Evolutionary conservation across 2,113 vertebrate genomes (phyloP).

Genomic region (Mormoops blainvillei): DNA sequence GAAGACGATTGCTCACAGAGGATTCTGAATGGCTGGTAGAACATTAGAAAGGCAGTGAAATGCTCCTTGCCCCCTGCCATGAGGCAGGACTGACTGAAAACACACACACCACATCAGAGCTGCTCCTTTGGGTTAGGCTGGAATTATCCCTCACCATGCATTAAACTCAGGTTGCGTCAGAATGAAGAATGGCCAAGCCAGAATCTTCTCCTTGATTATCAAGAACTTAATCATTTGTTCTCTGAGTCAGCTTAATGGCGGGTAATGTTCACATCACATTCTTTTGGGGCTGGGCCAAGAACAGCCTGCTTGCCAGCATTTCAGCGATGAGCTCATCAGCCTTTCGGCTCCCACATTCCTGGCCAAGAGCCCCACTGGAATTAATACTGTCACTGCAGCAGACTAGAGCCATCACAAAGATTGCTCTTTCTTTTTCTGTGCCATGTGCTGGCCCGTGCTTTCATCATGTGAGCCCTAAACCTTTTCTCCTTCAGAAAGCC

Average conservation of each 20-base stretch:
- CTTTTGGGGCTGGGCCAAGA: conserved; percentile 56
- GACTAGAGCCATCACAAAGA: background rate
- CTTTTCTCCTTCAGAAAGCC: background rate
- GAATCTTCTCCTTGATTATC: conserved; percentile 54
- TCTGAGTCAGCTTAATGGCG: conserved; percentile 71
- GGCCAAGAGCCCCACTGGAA: conserved; percentile 5
- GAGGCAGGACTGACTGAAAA: background rate
- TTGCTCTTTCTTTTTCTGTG: background rate
- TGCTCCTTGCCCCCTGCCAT: background rate
- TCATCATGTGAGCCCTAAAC: background rate
- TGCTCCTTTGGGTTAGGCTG: background rate
- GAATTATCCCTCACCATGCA: background rate
- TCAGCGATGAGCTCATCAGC: conserved; percentile 61
- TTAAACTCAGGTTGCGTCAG: conserved; percentile 43
- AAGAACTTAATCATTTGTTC: conserved; percentile 71
- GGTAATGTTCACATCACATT: conserved; percentile 56
- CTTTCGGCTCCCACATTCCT: conserved; percentile 5
- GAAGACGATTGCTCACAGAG: conserved; percentile 4
- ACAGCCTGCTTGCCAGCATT: conserved; percentile 35
- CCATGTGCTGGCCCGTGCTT: background rate
- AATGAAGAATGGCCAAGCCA: conserved; percentile 33
- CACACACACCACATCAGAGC: background rate
- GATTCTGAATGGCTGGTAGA: background rate
- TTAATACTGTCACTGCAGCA: conserved; percentile 22
- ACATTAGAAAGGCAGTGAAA: background rate